Evolutionary conservation across 92 coral and sea anemone genomes (phyloP), one percentile per base, ranked within the genome.

Genomic region (Parazoanthus darwini): DNA sequence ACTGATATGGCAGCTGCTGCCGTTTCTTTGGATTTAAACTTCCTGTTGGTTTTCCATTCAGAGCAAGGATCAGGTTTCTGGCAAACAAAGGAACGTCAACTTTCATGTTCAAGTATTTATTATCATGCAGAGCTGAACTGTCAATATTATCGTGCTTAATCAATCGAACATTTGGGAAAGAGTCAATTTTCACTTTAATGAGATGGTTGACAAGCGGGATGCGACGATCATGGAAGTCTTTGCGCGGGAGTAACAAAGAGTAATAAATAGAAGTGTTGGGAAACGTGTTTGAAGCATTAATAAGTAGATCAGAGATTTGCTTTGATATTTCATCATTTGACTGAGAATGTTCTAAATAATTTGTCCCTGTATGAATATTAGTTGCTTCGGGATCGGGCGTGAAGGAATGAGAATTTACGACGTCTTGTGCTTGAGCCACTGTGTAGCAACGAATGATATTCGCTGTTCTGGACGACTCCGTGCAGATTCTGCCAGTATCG

Each of bases 191-290:
- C 85, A 35, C 85, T 63, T 81, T 81, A 33, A 81, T 81, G 0
- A 81, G 74, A 25, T 81, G 74, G n/a, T 59, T 81, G 74, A 81
- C 37, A 2, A 81, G 74, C 15, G 85, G 85, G 33, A 81, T 81
- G 23, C 85, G 23, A 39, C 85, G 85, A n/a, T 81, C 74, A 14
- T 33, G 48, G 56, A 18, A 3, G 48, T 85, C 88, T 65, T 85
- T 85, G 33, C 33, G 33, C 33, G 33, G 33, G 33, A 29, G 33
- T 29, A 29, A 29, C 0, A 29, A 29, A 29, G 33, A 29, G 33
- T 29, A 29, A 29, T 29, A 29, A 29, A 29, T 29, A 29, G 33
- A 0, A 29, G 33, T 29, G 33, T 29, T 29, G 33, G 33, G 33
- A 29, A 29, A 29, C 33, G 33, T 29, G 33, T 29, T 29, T 29